Conservation (phyloP, 2,113 vertebrate species). For the Pogonocichla stellata region DNA sequence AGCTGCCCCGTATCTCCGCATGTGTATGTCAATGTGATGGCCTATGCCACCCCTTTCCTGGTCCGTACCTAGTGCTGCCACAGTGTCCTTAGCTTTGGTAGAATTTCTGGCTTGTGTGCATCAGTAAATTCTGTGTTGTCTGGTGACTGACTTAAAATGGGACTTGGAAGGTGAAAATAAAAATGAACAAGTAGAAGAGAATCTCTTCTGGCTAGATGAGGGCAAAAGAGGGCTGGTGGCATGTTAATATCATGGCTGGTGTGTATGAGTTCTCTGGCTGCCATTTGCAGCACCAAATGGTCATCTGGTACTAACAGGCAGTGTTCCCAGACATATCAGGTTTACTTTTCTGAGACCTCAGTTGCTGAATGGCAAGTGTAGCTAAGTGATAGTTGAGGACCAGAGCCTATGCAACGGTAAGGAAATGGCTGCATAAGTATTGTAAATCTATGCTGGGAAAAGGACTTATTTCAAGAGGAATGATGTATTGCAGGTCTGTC, state of each 20-base stretch:
- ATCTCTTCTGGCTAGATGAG: not conserved
- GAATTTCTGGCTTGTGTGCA: conserved; percentile 8
- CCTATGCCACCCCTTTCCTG: not conserved
- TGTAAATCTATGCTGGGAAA: not conserved
- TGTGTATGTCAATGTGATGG: conserved; percentile 33
- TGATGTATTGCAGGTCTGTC: not conserved
- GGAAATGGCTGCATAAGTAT: not conserved
- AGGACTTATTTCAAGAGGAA: not conserved
- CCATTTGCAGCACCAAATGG: not conserved
- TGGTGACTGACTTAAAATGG: not conserved
- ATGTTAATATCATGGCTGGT: not conserved
- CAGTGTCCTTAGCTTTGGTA: conserved; percentile 1
- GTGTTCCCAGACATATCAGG: not conserved
- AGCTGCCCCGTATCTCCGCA: not conserved
- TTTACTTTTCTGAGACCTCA: not conserved
- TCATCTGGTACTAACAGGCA: not conserved
- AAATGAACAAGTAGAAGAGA: not conserved
- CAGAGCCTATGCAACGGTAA: not conserved
- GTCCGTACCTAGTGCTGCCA: not conserved
- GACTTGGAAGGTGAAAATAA: not conserved
- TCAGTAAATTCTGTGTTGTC: conserved; percentile 14
- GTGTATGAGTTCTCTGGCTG: not conserved
- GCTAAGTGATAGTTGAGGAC: not conserved
- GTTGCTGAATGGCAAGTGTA: not conserved
- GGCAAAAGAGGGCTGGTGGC: not conserved